Percentiles rank a stretch among this genome's conserved stretches.
Conservation (phyloP, 1,140 invertebrate genomes). For the Daktulosphaira vitifoliae region DNA sequence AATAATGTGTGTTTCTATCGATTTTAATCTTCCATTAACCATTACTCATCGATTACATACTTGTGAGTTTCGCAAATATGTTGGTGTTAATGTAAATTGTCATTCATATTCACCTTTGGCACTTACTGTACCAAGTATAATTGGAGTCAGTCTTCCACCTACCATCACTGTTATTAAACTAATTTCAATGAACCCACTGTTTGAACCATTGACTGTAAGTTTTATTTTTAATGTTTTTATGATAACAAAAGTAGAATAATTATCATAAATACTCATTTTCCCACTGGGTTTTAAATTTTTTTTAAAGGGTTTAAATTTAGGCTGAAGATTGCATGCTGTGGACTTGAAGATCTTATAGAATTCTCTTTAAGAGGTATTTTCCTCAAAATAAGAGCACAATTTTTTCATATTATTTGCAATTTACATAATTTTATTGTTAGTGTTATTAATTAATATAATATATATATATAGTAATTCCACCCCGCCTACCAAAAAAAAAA, state of each 20-base stretch:
- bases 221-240: not conserved
- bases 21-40: slow-evolving; percentile 22
- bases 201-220: slow-evolving; percentile 3
- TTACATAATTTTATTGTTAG: not conserved
- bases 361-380: slow-evolving; percentile 30
- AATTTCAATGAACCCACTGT: not conserved
- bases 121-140: slow-evolving; percentile 6
- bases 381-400: slow-evolving; percentile 20
- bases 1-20: slow-evolving; percentile 17
- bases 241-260: too few relatives aligned
- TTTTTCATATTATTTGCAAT: slow-evolving; percentile 1
- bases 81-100: slow-evolving; percentile 4
- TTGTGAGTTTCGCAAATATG: slow-evolving; percentile 23
- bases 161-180: slow-evolving; percentile 15
- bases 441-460: too few relatives aligned
- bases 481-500: too few relatives aligned
- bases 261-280: not conserved
- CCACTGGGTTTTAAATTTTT: not conserved
- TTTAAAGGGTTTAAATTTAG: slow-evolving; percentile 14
- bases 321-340: slow-evolving; percentile 31
- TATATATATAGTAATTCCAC: too few relatives aligned
- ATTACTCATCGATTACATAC: slow-evolving; percentile 10
- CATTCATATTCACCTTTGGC: slow-evolving; percentile 16
- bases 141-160: not conserved
- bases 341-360: slow-evolving; percentile 7